Evolutionary conservation across 2,113 vertebrate species (phyloP).

Genomic region (Campylorhamphus procurvoides): DNA sequence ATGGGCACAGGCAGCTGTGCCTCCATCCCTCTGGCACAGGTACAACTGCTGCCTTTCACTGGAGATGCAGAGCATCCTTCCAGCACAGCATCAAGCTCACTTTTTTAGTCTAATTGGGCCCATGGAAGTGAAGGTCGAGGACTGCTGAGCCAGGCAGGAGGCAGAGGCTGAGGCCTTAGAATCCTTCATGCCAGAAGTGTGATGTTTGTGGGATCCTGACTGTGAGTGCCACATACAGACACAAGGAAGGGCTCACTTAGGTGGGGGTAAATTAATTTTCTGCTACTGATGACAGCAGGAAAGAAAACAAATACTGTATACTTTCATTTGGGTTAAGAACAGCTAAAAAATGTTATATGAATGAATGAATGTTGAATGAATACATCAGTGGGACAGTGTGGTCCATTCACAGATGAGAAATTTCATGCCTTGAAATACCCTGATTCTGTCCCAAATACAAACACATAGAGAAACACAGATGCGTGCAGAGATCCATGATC

Average conservation of each 20-base stretch:
- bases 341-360: not conserved
- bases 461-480: not conserved
- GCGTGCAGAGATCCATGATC: not conserved
- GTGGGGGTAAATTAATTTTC: not conserved
- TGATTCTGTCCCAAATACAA: conserved; percentile 5
- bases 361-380: not conserved
- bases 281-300: not conserved
- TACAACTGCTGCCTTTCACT: not conserved
- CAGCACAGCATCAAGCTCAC: not conserved
- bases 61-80: not conserved
- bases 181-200: not conserved
- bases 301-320: not conserved
- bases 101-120: not conserved
- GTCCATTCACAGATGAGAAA: not conserved
- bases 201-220: not conserved
- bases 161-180: not conserved
- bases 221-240: not conserved
- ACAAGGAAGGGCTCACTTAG: not conserved
- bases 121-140: fast-evolving
- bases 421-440: not conserved
- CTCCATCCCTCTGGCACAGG: not conserved
- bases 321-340: not conserved
- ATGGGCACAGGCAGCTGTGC: not conserved
- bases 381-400: not conserved
- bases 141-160: fast-evolving